phyloP scores from a whole-genome alignment of 2,888 invertebrate species.

The Melipona beecheii region DNA sequence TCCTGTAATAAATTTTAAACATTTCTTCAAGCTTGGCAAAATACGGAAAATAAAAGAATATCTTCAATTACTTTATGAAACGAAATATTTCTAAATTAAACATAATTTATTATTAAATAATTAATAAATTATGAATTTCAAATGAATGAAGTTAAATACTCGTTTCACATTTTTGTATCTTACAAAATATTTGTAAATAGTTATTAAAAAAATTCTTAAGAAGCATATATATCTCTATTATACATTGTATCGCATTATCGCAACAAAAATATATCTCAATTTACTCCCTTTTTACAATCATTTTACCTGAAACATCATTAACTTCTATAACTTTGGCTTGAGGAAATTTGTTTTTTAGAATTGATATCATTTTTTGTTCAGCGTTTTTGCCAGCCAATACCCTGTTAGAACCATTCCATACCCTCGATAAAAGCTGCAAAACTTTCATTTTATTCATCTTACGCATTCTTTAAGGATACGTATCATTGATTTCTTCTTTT shows the following conservation, averaged over 20 bases:
- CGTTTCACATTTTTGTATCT: neutral
- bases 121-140: neutral
- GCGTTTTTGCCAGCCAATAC: slow-evolving; percentile 79
- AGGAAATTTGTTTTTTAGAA: slow-evolving; percentile 85
- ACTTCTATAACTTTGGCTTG: slow-evolving; percentile 88
- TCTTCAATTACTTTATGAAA: neutral
- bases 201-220: neutral
- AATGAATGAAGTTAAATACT: neutral
- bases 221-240: neutral
- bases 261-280: neutral
- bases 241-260: neutral
- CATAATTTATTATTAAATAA: too few relatives aligned
- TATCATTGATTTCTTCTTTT: slow-evolving; percentile 23
- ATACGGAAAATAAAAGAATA: neutral
- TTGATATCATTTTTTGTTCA: slow-evolving; percentile 82
- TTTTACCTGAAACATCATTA: slow-evolving; percentile 88
- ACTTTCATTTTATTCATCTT: slow-evolving; percentile 79
- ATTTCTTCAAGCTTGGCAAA: neutral
- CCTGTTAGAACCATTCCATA: slow-evolving; percentile 81
- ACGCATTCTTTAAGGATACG: slow-evolving; percentile 59
- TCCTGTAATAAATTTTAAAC: slow-evolving; percentile 83
- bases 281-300: slow-evolving; percentile 2
- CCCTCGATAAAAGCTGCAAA: slow-evolving; percentile 82
- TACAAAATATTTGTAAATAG: neutral
- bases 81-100: neutral